phyloP scores from a whole-genome alignment of 2,888 invertebrate genomes.

The Blastobasis lacticolella region DNA sequence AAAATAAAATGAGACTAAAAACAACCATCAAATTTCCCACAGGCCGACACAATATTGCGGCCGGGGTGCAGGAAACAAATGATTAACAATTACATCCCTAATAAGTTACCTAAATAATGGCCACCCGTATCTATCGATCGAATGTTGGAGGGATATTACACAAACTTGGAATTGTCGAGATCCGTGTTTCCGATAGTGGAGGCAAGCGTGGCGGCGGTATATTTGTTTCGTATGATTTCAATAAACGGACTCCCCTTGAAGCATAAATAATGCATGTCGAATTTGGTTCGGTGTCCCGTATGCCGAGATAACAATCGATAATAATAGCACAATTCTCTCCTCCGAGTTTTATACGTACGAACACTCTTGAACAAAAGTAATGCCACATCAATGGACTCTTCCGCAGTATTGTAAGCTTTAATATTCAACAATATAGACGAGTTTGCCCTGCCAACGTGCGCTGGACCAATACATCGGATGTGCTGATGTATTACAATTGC shows the following conservation, averaged over 20 bases:
- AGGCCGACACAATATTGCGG: neutral
- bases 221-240: conserved; percentile 62
- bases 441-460: neutral
- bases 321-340: conserved; percentile 36
- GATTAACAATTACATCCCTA: conserved; percentile 11
- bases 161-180: conserved; percentile 30
- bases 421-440: neutral
- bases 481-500: neutral
- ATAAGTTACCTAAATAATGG: conserved; percentile 13
- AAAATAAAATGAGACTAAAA: no score
- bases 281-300: conserved; percentile 41
- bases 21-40: neutral
- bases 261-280: conserved; percentile 69
- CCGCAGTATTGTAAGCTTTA: neutral
- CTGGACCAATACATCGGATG: no score
- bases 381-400: neutral
- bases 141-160: conserved; percentile 24
- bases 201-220: conserved; percentile 22
- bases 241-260: conserved; percentile 52
- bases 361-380: neutral
- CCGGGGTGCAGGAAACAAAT: conserved; percentile 1
- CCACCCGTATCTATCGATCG: conserved; percentile 18
- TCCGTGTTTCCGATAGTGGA: conserved; percentile 24
- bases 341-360: conserved; percentile 7
- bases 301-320: conserved; percentile 44